phyloP scores from a whole-genome alignment of 2,888 invertebrate genomes.

The Malacosoma neustria region DNA sequence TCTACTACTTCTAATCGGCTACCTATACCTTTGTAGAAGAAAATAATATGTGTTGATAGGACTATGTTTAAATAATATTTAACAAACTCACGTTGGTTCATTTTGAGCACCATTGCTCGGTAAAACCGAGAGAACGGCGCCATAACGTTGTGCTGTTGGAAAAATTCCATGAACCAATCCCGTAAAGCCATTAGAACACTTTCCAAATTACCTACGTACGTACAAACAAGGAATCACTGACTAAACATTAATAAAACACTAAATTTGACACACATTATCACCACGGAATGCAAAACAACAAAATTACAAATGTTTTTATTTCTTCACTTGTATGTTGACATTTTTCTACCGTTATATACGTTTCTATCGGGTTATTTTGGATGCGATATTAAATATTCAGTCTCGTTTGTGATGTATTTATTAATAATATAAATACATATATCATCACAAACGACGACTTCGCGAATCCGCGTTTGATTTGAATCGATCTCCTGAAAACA shows the following conservation, averaged over 20 bases:
- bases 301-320: conserved; percentile 7
- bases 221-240: conserved; percentile 25
- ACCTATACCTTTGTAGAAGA: no score
- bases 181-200: conserved; percentile 34
- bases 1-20: no score
- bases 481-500: conserved; percentile 3
- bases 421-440: conserved; percentile 28
- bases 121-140: conserved; percentile 60
- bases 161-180: conserved; percentile 33
- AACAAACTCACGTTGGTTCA: conserved; percentile 59
- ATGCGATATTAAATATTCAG: not conserved
- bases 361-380: conserved; percentile 7
- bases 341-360: not conserved
- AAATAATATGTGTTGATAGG: no score
- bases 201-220: conserved; percentile 16
- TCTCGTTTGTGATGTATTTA: not conserved
- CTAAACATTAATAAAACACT: conserved; percentile 45
- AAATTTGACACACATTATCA: conserved; percentile 73
- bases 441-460: conserved; percentile 52
- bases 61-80: no score
- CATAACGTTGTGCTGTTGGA: conserved; percentile 47
- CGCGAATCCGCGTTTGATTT: conserved; percentile 35
- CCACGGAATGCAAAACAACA: conserved; percentile 28
- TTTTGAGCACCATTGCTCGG: conserved; percentile 65
- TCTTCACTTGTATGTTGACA: not conserved